Base-by-base conservation (phyloP, 2,888 invertebrate genomes). In the Brachynemurus nebulosus region DNA sequence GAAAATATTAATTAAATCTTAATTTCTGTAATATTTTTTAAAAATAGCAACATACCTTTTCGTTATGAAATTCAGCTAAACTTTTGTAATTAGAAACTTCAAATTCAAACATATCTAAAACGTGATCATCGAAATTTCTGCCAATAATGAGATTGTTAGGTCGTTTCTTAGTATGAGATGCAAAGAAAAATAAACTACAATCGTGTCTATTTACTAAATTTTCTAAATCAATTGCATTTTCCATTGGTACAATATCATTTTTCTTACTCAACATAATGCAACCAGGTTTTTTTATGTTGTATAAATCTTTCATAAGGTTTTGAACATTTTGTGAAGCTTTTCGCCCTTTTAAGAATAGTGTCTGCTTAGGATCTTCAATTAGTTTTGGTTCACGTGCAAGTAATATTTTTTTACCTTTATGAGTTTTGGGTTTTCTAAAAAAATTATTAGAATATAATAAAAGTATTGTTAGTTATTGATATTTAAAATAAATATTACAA, bases 101-200 rank as follows among this genome's bases (percentile, higher is more conserved):
- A 45, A 98, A 74, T 66, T 99, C 98, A 45, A 91, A 76, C 93
- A 98, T 95, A 60, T 99, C 98, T 45, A 98, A 66, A 21, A 98
- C 68, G 45, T 84, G 82, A 56, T 84, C 78, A 63, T 98, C 89
- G 64, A 80, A 96, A 59, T 86, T 80, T 52, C 98, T 74, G 1
- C 93, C 95, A 43, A 96, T 60, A 21, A 95, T 69, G 36, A 97
- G 64, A 66, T 95, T 96, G 59, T 95, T 78, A 0, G 96, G 96
- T 11, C 95, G 72, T 61, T 98, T 98, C 65, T 98, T 98, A 41
- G 83, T 88, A 58, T 95, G 88, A 1, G 86, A 86, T 3, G 85
- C 90, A 59, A 95, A 84, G 50, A 86, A 76, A 65, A 98, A 98
- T 20, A 97, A 63, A 0, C 93, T 79, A 11, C 89, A 76, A 64